Conservation (phyloP, 2,113 vertebrate species). For the Mobula hypostoma region DNA sequence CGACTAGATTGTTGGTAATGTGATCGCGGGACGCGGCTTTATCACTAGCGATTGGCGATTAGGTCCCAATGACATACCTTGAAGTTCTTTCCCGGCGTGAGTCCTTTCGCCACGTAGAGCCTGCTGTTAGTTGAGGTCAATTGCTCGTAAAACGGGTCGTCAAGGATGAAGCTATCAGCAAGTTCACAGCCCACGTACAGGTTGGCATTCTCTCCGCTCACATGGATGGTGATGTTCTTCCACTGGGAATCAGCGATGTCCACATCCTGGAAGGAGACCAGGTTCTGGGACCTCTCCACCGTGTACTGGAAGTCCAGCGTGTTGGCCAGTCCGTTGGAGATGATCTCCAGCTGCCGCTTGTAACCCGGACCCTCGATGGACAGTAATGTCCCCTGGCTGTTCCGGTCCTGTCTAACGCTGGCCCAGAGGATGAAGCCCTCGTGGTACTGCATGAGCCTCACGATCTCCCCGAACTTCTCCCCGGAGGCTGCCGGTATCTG, state of each 20-base stretch:
- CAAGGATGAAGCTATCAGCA: conserved; percentile 82
- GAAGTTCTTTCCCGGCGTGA: conserved; percentile 80
- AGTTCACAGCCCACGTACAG: conserved; percentile 84
- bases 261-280: conserved; percentile 84
- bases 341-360: conserved; percentile 79
- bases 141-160: conserved; percentile 87
- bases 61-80: conserved; percentile 62
- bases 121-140: conserved; percentile 66
- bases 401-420: conserved; percentile 78
- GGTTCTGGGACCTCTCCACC: conserved; percentile 69
- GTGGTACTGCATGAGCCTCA: conserved; percentile 61
- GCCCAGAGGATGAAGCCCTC: conserved; percentile 87
- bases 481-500: conserved; percentile 74
- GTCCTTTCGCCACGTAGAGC: conserved; percentile 83
- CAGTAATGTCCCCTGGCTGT: conserved; percentile 76
- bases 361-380: conserved; percentile 67
- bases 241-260: conserved; percentile 87
- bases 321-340: conserved; percentile 86
- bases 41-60: background rate
- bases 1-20: background rate
- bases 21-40: background rate
- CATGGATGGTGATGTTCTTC: conserved; percentile 87
- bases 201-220: conserved; percentile 78
- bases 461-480: conserved; percentile 66
- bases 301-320: conserved; percentile 86